Evolutionary conservation across 2,888 invertebrate species (phyloP), one percentile per base, ranked within the genome.

Genomic region (Pandemis heparana): DNA sequence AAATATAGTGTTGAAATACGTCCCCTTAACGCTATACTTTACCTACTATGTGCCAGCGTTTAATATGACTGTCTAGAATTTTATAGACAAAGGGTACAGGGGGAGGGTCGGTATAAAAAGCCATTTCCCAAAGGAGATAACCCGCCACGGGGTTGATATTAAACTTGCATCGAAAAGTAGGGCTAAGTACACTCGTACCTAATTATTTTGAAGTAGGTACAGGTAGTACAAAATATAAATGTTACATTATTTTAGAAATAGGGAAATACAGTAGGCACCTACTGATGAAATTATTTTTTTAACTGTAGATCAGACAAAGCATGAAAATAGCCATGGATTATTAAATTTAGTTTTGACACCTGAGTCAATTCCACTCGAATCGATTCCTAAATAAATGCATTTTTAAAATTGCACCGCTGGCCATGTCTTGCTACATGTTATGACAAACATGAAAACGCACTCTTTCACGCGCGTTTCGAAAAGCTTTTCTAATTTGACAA

Each of bases 31-130:
- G 18, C 12, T 32, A 32, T 32, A 32, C 23, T 32, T 32, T 32
- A 32, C 56, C 5, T 56, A 18, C 23, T 65, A 38, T 8, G 10
- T 39, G 9, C 16, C 16, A 4, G 39, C 62, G 16, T 53, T 65
- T 39, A 53, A 10, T 5, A 48, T 48, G 65, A 51, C 53, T 53
- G 53, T 10, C 62, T 39, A 65, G 51, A 53, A 39, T 65, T 65
- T 53, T 65, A 65, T 39, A 48, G 53, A 65, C 65, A 65, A 51
- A 60, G 69, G 32, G 64, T n/a, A 48, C 32, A 32, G 23, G 4
- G 39, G 70, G 59, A 61, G 75, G 41, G 75, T n/a, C 60, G 65
- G 65, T 71, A 71, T 79, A 78, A 81, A 78, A 77, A 76, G 78
- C 77, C 77, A 79, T 80, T 51, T 65, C 65, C 65, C 65, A 0